These are phyloP conservation scores for Ceratitis capitata DNA, from an alignment of 1,140 invertebrate species.

Conservation along the genomic window DNA sequence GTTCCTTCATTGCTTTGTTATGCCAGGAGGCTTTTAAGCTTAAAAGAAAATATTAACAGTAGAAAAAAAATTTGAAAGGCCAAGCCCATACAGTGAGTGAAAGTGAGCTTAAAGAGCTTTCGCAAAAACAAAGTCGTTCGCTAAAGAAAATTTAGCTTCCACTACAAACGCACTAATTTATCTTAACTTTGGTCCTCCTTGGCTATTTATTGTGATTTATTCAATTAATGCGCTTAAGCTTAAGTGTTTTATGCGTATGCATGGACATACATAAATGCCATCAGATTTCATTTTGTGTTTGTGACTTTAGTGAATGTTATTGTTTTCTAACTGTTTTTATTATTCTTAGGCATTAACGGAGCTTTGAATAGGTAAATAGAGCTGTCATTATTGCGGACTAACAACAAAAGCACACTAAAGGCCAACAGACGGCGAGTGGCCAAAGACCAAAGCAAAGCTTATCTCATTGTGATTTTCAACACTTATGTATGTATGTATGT, in stretches of 20 bases:
- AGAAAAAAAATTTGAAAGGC: neutral
- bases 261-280: neutral
- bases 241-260: constrained; percentile 1
- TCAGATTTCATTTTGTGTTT: neutral
- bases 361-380: constrained; percentile 27
- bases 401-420: neutral
- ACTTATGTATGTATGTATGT: neutral
- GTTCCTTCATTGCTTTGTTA: neutral
- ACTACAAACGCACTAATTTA: neutral
- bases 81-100: no score
- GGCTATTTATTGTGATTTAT: neutral
- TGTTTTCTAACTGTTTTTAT: constrained; percentile 12
- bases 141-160: neutral
- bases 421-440: neutral
- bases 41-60: neutral
- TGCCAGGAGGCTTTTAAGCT: neutral
- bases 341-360: neutral
- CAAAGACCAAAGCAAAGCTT: neutral
- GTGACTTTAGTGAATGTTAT: neutral
- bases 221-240: constrained; percentile 30
- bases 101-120: neutral
- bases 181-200: neutral
- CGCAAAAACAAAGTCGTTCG: neutral
- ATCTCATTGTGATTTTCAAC: neutral
- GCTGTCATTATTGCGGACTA: neutral